Percentiles rank a stretch among this genome's conserved stretches.
These are phyloP conservation scores for Gymnoscopelus microlampas DNA, from an alignment of 2,797 vertebrate species.

Conservation along the genomic window DNA sequence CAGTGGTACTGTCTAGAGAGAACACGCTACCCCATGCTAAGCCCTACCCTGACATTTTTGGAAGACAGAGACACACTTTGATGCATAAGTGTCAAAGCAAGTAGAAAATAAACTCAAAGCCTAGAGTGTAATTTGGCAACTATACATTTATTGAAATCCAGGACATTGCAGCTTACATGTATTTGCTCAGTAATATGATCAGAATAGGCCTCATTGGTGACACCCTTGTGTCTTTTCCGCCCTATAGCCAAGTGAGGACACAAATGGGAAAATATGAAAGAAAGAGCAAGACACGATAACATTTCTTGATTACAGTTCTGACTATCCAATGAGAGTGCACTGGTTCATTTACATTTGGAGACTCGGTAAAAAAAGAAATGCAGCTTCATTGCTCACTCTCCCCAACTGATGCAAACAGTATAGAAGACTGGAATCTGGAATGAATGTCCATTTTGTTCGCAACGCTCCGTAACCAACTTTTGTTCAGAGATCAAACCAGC, in stretches of 20 bases:
- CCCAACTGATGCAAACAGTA: constrained; percentile 11
- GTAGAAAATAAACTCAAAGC: constrained; percentile 38
- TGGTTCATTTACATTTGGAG: constrained; percentile 52
- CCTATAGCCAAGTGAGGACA: constrained; percentile 36
- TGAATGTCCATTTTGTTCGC: constrained; percentile 52
- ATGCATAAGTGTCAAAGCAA: too few relatives aligned
- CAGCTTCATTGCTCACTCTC: background rate
- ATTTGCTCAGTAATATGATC: constrained; percentile 43
- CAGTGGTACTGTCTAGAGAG: too few relatives aligned
- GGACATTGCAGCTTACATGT: constrained; percentile 53
- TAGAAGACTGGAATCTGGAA: constrained; percentile 20
- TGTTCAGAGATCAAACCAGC: constrained; percentile 45
- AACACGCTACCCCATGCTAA: too few relatives aligned
- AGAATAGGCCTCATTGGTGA: constrained; percentile 28
- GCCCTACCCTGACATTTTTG: too few relatives aligned
- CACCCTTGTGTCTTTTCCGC: constrained; percentile 25
- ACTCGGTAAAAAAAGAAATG: background rate
- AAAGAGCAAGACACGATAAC: constrained; percentile 48
- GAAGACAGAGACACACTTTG: too few relatives aligned
- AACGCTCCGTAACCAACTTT: constrained; percentile 21
- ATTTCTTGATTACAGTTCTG: constrained; percentile 56
- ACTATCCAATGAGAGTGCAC: constrained; percentile 61
- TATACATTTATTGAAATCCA: constrained; percentile 68
- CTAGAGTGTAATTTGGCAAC: constrained; percentile 72
- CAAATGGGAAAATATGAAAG: constrained; percentile 30